Evolutionary conservation across 1,140 invertebrate genomes (phyloP), one percentile per base, ranked within the genome.

Genomic region (Drosophila quadrilineata): DNA sequence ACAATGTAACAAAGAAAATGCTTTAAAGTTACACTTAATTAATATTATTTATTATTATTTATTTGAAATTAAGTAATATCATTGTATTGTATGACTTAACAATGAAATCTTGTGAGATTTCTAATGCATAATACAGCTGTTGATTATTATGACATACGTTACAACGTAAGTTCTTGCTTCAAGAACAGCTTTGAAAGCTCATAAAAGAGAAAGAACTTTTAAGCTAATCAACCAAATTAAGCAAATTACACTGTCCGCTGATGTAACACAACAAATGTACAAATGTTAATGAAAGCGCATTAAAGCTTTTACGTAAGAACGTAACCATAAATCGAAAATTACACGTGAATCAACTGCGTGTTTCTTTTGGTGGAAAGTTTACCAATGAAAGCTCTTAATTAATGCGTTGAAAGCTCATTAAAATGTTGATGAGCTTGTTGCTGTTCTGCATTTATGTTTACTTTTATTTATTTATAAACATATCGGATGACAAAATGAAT

Each of bases 181-280:
- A 9, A 31, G 28, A 46, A 46, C 43, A 46, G 43, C 14, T 46
- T 46, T 5, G 8, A n/a, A 31, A 31, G 28, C 4, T 17, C 43
- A 31, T 46, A 46, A 46, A 46, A 46, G 28, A n/a, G n/a, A n/a
- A n/a, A n/a, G n/a, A n/a, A n/a, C 43, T 46, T 31, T 46, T 14
- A 17, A 19, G n/a, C n/a, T n/a, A n/a, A n/a, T n/a, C n/a, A n/a
- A n/a, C n/a, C n/a, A 26, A 26, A 16, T 14, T 16, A 35, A 6
- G 8, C 33, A 3, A 35, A 16, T 16, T 35, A 16, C 16, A 14
- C 12, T 8, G 6, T 5, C 12, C 41, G 22, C 41, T 28, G 41
- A 35, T n/a, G n/a, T n/a, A n/a, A n/a, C n/a, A n/a, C n/a, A n/a
- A 35, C 41, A 45, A 28, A 22, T 45, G 24, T 28, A 16, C 10